Base-by-base conservation (phyloP, 2,113 vertebrate species). In the Malurus cyaneus region DNA sequence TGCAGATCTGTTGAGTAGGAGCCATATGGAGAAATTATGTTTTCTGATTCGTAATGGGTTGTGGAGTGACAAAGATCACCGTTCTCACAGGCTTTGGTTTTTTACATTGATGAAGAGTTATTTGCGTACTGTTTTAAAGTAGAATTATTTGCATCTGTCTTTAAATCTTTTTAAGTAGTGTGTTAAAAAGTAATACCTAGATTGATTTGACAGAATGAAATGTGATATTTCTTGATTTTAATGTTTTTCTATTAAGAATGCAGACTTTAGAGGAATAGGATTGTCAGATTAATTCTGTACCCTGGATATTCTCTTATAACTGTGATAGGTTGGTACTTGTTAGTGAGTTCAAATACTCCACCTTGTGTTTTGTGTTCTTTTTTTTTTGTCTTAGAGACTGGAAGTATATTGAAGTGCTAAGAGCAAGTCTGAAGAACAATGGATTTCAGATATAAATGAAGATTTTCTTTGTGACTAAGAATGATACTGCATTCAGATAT, bases 381-480 rank as follows among this genome's bases (percentile, higher is more conserved):
- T 47, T 47, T 23, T 46, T 79, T 74, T 80, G 5, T 61, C 29
- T 18, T 83, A 96, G 96, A 92, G 92, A 92, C 83, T 80, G 87
- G 81, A 93, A 86, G 59, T 59, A 92, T 72, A 25, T 28, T 20
- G 67, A 83, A 85, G 19, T 66, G 53, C 34, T 86, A 34, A 85
- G 39, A 90, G 46, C 59, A 67, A 72, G n/a, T 80, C 67, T 34
- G 86, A 81, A 79, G 56, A 80, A 50, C 6, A 11, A 52, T 19
- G 41, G 74, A 79, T n/a, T 66, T 90, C 59, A 34, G 50, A 34
- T 2, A 0, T 26, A 84, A 78, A 72, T 21, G 70, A 89, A 86
- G 95, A 91, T 60, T 60, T 59, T 19, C 42, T 70, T 70, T 39
- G 59, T 52, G 82, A 25, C 74, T 54, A 41, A 80, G 46, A 80